Conservation (phyloP, 1,140 invertebrate species). For the Pantala flavescens region DNA sequence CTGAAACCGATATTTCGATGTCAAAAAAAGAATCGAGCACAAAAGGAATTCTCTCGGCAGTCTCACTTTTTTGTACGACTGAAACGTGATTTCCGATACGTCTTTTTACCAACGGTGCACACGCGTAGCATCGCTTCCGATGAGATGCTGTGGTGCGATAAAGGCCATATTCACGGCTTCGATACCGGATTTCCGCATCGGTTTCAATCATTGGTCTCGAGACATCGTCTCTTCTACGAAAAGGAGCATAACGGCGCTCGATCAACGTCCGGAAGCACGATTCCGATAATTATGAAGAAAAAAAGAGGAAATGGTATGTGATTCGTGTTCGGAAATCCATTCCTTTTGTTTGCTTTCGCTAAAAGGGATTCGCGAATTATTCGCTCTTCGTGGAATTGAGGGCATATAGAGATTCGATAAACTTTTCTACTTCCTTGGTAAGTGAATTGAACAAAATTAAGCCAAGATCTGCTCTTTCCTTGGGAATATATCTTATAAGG, state of each 20-base stretch:
- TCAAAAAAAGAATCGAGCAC: background rate
- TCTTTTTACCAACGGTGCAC: background rate
- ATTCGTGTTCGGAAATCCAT: too few relatives aligned
- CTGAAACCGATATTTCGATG: too few relatives aligned
- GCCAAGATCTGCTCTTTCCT: too few relatives aligned
- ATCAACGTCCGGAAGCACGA: background rate
- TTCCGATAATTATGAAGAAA: background rate
- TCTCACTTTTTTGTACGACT: background rate
- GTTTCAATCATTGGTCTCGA: conserved; percentile 1
- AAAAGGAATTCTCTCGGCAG: background rate
- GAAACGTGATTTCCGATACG: background rate
- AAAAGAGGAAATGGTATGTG: background rate
- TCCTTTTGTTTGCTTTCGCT: too few relatives aligned
- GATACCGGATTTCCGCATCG: conserved; percentile 7
- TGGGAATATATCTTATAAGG: too few relatives aligned
- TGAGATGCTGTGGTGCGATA: background rate
- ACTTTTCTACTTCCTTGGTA: too few relatives aligned
- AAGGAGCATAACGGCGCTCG: background rate
- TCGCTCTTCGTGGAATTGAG: too few relatives aligned
- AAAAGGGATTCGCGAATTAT: too few relatives aligned
- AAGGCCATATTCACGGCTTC: background rate
- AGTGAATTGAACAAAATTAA: too few relatives aligned
- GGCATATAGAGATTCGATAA: too few relatives aligned
- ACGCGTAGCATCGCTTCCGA: background rate
- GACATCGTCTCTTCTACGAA: background rate